A percentile compares a stretch with the other conserved stretches of the same genome.
Conservation (phyloP, 2,113 vertebrate species). For the Thryonomys swinderianus region DNA sequence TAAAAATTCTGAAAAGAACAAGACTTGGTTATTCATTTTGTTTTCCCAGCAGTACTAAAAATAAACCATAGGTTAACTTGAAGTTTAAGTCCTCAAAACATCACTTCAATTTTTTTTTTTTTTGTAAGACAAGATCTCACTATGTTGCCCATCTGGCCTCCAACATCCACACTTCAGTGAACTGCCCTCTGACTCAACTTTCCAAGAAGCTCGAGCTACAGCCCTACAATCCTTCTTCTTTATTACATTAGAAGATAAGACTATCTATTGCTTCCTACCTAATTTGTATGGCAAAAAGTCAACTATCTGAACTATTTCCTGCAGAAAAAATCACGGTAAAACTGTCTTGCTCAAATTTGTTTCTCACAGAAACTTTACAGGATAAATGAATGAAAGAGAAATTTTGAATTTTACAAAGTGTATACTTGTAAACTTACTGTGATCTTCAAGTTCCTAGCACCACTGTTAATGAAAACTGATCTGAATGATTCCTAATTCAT, state of each 20-base stretch:
- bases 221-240: neutral
- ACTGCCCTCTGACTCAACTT: no score
- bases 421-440: neutral
- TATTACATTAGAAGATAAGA: neutral
- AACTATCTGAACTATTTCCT: neutral
- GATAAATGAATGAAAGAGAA: neutral
- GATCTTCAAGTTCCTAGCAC: neutral
- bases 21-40: constrained; percentile 31
- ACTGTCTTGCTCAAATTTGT: neutral
- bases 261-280: neutral
- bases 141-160: neutral
- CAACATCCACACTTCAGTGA: neutral
- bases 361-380: neutral
- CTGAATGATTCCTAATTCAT: constrained; percentile 3
- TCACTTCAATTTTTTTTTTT: neutral
- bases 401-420: neutral
- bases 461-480: neutral
- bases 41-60: constrained; percentile 15
- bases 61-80: neutral
- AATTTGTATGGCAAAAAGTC: neutral
- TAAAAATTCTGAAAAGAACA: constrained; percentile 67
- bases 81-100: constrained; percentile 10
- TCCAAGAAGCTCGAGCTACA: neutral
- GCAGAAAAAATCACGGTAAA: neutral
- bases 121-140: neutral